Percentiles rank a stretch among this genome's conserved stretches.
phyloP scores from a whole-genome alignment of 2,797 vertebrate species.

The Xenopus petersii region DNA sequence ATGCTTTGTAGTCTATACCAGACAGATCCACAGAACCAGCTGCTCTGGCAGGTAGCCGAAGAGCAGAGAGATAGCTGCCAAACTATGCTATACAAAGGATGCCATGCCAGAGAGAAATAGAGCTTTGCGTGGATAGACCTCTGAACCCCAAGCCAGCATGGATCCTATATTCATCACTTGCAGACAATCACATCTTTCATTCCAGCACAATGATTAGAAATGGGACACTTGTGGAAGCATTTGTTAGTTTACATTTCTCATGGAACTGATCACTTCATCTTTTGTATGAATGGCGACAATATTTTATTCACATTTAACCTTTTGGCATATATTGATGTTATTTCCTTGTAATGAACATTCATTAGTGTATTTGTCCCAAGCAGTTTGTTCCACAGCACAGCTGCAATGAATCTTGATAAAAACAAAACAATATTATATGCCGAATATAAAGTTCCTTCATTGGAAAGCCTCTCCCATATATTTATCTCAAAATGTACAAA shows the following conservation, averaged over 20 bases:
- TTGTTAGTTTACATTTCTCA: constrained; percentile 68
- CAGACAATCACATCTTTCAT: constrained; percentile 92
- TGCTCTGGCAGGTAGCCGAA: constrained; percentile 91
- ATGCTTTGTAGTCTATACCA: constrained; percentile 80
- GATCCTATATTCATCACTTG: constrained; percentile 84
- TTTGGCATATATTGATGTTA: not conserved
- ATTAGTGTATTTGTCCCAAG: not conserved
- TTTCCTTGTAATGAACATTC: not conserved
- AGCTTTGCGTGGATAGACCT: constrained; percentile 77
- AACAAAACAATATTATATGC: not conserved
- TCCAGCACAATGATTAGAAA: constrained; percentile 73
- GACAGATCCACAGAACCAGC: constrained; percentile 86
- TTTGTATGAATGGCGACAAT: constrained; percentile 57
- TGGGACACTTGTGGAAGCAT: constrained; percentile 59
- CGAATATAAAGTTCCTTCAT: no score
- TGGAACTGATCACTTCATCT: constrained; percentile 59
- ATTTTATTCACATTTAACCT: constrained; percentile 52
- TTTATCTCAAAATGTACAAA: no score
- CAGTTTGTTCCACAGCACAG: not conserved
- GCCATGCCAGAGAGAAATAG: constrained; percentile 77
- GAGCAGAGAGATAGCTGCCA: constrained; percentile 78
- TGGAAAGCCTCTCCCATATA: no score
- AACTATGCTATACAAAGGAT: constrained; percentile 77
- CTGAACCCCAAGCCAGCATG: constrained; percentile 77
- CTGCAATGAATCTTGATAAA: not conserved